Evolutionary conservation across 2,113 vertebrate species (phyloP), one percentile per base, ranked within the genome.

Genomic region (Ctenomys sociabilis): DNA sequence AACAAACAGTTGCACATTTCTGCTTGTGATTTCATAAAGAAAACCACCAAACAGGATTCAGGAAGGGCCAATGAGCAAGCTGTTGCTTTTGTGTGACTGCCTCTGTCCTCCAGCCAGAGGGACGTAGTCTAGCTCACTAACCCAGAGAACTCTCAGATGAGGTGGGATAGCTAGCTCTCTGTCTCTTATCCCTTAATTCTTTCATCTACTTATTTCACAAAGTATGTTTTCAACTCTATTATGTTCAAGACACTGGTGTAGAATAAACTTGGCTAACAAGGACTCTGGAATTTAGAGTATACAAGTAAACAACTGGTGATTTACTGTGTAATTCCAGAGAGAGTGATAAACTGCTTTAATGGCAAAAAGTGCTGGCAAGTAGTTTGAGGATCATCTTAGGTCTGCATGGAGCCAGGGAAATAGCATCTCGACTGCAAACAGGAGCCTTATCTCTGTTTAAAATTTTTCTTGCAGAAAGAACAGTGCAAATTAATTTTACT

Each of bases 1-100:
- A 75, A 59, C 32, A n/a, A 90, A 92, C n/a, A 64, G 13, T 68
- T 4, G 73, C 63, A 14, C 32, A 37, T 77, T 88, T 92, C 40
- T 92, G 73, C 89, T 32, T 89, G 26, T 63, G 68, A 70, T 91
- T 37, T 75, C 40, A 75, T 64, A 59, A 93, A 91, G 85, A 92
- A 89, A 94, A 52, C 12, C 52, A 85, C 49, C 35, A 72, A 78
- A 92, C 30, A 35, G 28, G 57, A 82, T 63, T 84, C 52, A 75
- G 90, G n/a, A 70, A 81, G 49, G 37, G 68, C 49, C 92, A 87
- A 8, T 14, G 45, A 64, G 43, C 30, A 59, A 85, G 49, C 14
- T 64, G 24, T 52, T 94, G 83, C 52, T 95, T 94, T 63, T 63
- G 17, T 64, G n/a, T 64, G 30, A 73, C 9, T 40, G 24, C 1